phyloP scores from a whole-genome alignment of 2,113 vertebrate species.

The Saccopteryx leptura region DNA sequence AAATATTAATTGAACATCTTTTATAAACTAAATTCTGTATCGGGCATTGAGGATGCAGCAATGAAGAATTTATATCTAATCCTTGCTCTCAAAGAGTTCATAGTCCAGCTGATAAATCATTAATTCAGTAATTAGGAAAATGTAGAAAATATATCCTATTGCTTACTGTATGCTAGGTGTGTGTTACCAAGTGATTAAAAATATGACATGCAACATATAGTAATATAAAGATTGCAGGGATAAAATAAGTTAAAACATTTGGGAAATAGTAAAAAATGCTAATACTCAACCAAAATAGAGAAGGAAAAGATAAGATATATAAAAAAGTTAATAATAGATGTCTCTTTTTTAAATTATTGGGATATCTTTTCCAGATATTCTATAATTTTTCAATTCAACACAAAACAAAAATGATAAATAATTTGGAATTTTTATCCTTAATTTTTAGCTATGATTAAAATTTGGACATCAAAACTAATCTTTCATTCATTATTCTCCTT shows the following conservation, averaged over 20 bases:
- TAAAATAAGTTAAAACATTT: slow-evolving; percentile 40
- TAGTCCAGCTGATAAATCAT: background rate
- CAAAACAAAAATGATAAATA: slow-evolving; percentile 20
- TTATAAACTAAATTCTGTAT: background rate
- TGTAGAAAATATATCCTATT: background rate
- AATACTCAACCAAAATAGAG: slow-evolving; percentile 39
- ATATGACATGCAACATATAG: background rate
- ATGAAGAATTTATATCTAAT: background rate
- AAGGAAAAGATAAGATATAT: background rate
- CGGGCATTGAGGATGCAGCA: background rate
- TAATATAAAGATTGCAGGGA: background rate
- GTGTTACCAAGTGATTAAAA: slow-evolving; percentile 27
- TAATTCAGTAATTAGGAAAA: background rate
- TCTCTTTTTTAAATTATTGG: slow-evolving; percentile 19
- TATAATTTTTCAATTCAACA: slow-evolving; percentile 36
- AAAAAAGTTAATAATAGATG: slow-evolving; percentile 42
- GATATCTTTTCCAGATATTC: slow-evolving; percentile 17
- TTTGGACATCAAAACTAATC: slow-evolving; percentile 48
- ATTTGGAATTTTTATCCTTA: slow-evolving; percentile 18
- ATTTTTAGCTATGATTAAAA: slow-evolving; percentile 45
- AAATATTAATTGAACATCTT: background rate
- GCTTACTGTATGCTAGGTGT: background rate
- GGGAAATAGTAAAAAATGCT: slow-evolving; percentile 13
- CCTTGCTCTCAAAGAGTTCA: background rate
- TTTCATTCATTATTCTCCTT: background rate